Percentiles rank a stretch among this genome's conserved stretches.
Conservation (phyloP, 1,140 invertebrate genomes). For the Oryzaephilus surinamensis region DNA sequence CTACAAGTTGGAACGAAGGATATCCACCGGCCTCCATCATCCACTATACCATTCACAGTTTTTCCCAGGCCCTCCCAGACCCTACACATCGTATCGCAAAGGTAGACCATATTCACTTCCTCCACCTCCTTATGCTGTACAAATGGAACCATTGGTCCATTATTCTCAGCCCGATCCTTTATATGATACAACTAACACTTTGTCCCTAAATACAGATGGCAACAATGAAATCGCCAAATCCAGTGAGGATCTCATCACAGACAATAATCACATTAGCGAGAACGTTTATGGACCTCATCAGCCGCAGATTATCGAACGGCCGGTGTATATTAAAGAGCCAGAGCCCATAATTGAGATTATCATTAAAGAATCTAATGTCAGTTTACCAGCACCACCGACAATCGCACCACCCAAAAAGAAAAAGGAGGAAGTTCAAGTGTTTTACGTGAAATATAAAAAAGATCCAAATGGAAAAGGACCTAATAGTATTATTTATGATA, state of each 20-base stretch:
- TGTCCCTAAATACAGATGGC: conserved; percentile 40
- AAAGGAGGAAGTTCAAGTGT: conserved; percentile 78
- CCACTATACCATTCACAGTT: conserved; percentile 25
- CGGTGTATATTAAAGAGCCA: conserved; percentile 59
- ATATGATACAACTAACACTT: conserved; percentile 49
- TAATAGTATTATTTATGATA: conserved; percentile 63
- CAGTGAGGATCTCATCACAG: conserved; percentile 36
- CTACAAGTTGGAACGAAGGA: conserved; percentile 37
- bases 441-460: conserved; percentile 82
- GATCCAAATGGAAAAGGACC: conserved; percentile 54
- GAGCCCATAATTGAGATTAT: conserved; percentile 87
- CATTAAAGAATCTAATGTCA: conserved; percentile 78
- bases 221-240: conserved; percentile 39
- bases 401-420: conserved; percentile 43
- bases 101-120: conserved; percentile 39
- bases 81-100: conserved; percentile 35
- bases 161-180: conserved; percentile 68
- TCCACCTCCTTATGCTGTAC: conserved; percentile 60
- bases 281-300: conserved; percentile 38
- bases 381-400: conserved; percentile 52
- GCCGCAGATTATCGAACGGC: conserved; percentile 40
- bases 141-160: conserved; percentile 68
- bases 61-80: conserved; percentile 26
- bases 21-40: conserved; percentile 26
- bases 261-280: conserved; percentile 38